These are phyloP conservation scores for Batillaria attramentaria DNA, from an alignment of 1,140 invertebrate genomes.

Conservation along the genomic window DNA sequence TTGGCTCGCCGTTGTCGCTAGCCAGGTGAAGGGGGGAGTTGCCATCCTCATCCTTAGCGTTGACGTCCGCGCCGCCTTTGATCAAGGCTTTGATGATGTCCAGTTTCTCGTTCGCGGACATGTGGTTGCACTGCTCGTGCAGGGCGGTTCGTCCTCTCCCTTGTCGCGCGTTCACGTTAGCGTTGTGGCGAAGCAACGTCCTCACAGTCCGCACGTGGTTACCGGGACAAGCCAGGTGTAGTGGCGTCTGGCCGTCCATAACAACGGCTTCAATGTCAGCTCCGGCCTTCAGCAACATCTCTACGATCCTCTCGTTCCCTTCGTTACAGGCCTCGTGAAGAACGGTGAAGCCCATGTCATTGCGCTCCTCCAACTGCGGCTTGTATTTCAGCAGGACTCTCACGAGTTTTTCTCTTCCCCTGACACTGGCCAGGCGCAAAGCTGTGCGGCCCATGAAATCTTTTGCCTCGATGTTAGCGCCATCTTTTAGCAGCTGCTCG, in stretches of 20 bases:
- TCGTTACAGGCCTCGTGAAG: neutral
- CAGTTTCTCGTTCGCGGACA: conserved; percentile 38
- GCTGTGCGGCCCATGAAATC: too few relatives aligned
- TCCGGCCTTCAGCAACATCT: neutral
- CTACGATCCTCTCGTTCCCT: neutral
- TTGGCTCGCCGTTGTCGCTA: conserved; percentile 92
- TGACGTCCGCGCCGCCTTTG: conserved; percentile 73
- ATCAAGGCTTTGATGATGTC: conserved; percentile 73
- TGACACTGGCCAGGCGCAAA: too few relatives aligned
- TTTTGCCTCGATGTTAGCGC: too few relatives aligned
- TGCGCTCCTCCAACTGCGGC: neutral
- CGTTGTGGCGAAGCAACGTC: neutral
- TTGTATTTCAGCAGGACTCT: neutral
- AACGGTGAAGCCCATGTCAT: neutral
- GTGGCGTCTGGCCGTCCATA: neutral
- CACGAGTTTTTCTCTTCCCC: too few relatives aligned
- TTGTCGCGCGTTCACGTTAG: neutral
- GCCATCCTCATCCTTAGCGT: conserved; percentile 68
- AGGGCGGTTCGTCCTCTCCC: neutral
- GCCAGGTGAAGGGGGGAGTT: conserved; percentile 91
- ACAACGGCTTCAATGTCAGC: neutral
- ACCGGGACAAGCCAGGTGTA: neutral
- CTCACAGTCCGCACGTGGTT: neutral
- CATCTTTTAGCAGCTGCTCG: too few relatives aligned
- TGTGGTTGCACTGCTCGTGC: conserved; percentile 68